Base-by-base conservation (phyloP, 1,140 invertebrate species). In the Drosophila mojavensis region DNA sequence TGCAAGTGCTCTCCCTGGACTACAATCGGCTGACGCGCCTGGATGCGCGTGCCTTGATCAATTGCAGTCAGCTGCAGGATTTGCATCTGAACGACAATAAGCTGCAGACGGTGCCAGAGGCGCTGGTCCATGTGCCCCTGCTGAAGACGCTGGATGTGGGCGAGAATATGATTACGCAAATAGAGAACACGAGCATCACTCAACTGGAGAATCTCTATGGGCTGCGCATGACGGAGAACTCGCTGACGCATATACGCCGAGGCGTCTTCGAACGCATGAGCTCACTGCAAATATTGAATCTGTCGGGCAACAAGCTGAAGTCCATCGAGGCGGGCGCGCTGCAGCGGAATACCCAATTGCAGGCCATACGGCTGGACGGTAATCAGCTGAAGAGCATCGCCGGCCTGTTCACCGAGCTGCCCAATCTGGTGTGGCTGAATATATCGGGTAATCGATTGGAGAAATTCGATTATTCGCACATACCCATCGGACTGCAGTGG, bases 401-500 rank as follows among this genome's bases (percentile, higher is more conserved):
- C 47, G 96, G 96, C 6, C 94, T 98, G 24, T 98, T 98, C 89
- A 94, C 95, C 1, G 97, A 97, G 86, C 93, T 98, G 67, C 96
- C 96, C 45, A 97, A 97, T 93, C 94, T 98, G 72, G 95, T 98
- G 33, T 98, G 97, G 96, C 93, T 98, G 48, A 98, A 98, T 91
- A 96, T 98, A 73, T 98, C 97, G 62, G 97, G 97, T 85, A 98
- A 98, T 93, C 95, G 95, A 64, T 94, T 98, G 45, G 95, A 96
- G 93, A 96, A 95, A 94, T 97, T 98, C 91, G 97, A 98, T 85
- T 98, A 98, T 91, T 96, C 97, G 51, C 95, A 97, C 92, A 97
- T 98, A 93, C 97, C 97, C 55, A 96, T 95, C 66, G 95, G 96
- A 70, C 93, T 98, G 53, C 96, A 98, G 93, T 98, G 97, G 96